Percentiles rank a stretch among this genome's conserved stretches.
These are phyloP conservation scores for Myathropa florea DNA, from an alignment of 2,888 invertebrate genomes.

Conservation along the genomic window DNA sequence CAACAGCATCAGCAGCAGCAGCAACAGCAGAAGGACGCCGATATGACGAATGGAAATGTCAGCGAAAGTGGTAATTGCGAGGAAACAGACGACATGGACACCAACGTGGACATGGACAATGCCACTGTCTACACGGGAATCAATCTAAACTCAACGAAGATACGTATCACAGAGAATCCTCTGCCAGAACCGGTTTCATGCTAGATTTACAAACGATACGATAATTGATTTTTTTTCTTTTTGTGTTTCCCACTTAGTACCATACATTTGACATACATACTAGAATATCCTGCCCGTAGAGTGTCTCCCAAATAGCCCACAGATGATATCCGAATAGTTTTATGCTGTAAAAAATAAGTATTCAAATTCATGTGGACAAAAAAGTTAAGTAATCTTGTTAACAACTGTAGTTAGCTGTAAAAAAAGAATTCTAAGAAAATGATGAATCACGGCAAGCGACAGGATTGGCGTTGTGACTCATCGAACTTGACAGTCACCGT, in stretches of 20 bases:
- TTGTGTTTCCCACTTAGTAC: constrained; percentile 6
- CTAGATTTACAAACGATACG: constrained; percentile 72
- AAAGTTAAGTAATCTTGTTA: constrained; percentile 14
- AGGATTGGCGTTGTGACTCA: neutral
- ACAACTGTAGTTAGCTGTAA: constrained; percentile 60
- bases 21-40: constrained; percentile 62
- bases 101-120: constrained; percentile 72
- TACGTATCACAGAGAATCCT: constrained; percentile 81
- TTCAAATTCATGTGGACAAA: constrained; percentile 20
- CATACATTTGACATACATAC: constrained; percentile 24
- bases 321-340: constrained; percentile 13
- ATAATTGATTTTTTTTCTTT: constrained; percentile 4
- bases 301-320: constrained; percentile 39
- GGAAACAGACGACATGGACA: constrained; percentile 72
- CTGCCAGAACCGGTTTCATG: constrained; percentile 80
- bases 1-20: constrained; percentile 71
- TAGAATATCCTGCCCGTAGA: constrained; percentile 49
- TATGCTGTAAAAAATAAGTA: constrained; percentile 42
- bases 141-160: constrained; percentile 76
- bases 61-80: constrained; percentile 70
- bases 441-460: neutral
- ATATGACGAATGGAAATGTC: constrained; percentile 58
- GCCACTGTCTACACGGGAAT: constrained; percentile 76
- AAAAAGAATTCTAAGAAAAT: constrained; percentile 1
- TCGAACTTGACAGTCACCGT: neutral